Evolutionary conservation across 2,888 invertebrate genomes (phyloP).

Genomic region (Agrochola circellaris): DNA sequence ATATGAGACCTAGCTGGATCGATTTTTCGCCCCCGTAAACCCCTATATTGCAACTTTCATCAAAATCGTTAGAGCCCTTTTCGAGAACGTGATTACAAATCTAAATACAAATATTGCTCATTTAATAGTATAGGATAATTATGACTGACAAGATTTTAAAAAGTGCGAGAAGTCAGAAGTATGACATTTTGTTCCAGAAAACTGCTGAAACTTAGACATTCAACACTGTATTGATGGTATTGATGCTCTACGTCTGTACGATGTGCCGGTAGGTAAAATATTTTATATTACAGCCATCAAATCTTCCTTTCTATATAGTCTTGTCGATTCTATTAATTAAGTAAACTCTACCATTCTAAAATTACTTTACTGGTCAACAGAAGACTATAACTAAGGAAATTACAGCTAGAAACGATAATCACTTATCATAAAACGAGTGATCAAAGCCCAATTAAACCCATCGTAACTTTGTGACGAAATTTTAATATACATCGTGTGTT

Average conservation of each 20-base stretch:
- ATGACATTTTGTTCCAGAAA: neutral
- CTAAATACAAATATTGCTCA: too few relatives aligned
- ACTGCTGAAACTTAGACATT: neutral
- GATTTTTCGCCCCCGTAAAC: too few relatives aligned
- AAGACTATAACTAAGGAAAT: slow-evolving; percentile 4
- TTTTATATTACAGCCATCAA: neutral
- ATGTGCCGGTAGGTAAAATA: neutral
- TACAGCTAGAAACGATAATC: neutral
- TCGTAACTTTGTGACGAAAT: slow-evolving; percentile 62
- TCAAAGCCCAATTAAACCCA: slow-evolving; percentile 25
- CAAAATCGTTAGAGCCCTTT: too few relatives aligned
- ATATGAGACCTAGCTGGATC: too few relatives aligned
- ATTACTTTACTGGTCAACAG: neutral
- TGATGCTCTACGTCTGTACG: neutral
- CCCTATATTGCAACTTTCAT: too few relatives aligned
- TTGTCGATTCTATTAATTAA: neutral
- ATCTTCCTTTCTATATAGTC: neutral
- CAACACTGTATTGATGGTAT: neutral
- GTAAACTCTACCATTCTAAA: neutral
- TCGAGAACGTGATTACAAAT: too few relatives aligned
- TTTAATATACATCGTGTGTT: slow-evolving; percentile 78
- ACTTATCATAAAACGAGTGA: slow-evolving; percentile 1
- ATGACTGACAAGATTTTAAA: too few relatives aligned
- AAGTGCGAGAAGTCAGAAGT: neutral
- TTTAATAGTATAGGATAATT: too few relatives aligned